Conservation (phyloP, 2,797 vertebrate species). For the Nyctalus aviator region DNA sequence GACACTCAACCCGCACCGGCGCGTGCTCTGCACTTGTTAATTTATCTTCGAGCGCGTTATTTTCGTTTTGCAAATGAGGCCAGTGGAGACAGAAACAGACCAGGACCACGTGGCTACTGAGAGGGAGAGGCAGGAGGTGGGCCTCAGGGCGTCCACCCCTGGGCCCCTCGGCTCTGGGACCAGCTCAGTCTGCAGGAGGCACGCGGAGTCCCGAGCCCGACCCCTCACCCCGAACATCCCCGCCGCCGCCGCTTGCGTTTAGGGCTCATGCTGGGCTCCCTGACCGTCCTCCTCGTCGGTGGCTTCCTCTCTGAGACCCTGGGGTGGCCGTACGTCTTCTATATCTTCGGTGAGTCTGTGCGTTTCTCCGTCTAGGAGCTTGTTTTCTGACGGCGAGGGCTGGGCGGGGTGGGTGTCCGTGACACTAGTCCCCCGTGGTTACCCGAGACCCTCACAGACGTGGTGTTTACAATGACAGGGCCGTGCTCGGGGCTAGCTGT, state of each 20-base stretch:
- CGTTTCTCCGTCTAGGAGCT: neutral
- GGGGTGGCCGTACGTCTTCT: conserved; percentile 93
- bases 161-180: neutral
- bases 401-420: neutral
- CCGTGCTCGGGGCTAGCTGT: neutral
- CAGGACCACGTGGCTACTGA: neutral
- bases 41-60: neutral
- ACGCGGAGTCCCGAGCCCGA: neutral
- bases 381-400: neutral
- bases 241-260: neutral
- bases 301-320: conserved; percentile 89
- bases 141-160: neutral
- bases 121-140: neutral
- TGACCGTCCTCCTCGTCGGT: conserved; percentile 88
- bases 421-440: neutral
- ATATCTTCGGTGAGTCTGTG: conserved; percentile 90
- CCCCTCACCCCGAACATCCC: neutral
- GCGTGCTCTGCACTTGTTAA: neutral
- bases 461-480: neutral
- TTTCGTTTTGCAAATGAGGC: neutral
- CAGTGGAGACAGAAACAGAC: neutral
- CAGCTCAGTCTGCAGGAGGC: neutral
- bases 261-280: conserved; percentile 88
- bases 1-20: no score
- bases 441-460: neutral